Base-by-base conservation (phyloP, 2,888 invertebrate genomes). In the Pharmacophagus antenor region DNA sequence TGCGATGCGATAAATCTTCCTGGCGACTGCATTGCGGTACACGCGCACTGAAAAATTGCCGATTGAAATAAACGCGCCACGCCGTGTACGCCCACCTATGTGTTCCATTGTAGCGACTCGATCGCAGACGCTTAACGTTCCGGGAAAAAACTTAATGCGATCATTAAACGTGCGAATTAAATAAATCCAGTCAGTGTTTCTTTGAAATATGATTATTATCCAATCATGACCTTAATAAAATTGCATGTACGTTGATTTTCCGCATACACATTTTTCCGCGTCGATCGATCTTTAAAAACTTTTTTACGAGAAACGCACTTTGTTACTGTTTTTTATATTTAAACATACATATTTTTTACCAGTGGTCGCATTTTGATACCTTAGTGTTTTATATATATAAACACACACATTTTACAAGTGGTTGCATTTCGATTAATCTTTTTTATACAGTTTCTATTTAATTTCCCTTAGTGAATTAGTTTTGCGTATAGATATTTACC, bases 1-100 rank as follows among this genome's bases (percentile, higher is more conserved):
- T 74, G 68, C 71, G 69, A 66, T 72, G 76, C 79, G 68, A 85
- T 85, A 85, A 85, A 86, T 85, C 85, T 85, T 70, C 64, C 69
- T 68, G 71, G 78, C 81, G 77, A 82, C 85, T 82, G 85, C 87
- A 85, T 76, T 83, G 86, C 84, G 74, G 80, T 72, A 74, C 76
- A 70, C 66, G 70, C 67, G 69, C 72, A 77, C 77, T 85, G 85
- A 85, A 85, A 87, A 85, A 87, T 83, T 84, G 79, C 76, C 76
- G 76, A 84, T 82, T 80, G 77, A 77, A 85, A 84, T 84, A 84
- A 84, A 84, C 84, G 79, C 80, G 82, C 67, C 69, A 67, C 64
- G 65, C 66, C 68, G 77, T 75, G 75, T 77, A 78, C 77, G 78
- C 74, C 73, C 72, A 70, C 72, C 65, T 57, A 61, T 67, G 64